These are phyloP conservation scores for Clamator glandarius DNA, from an alignment of 2,797 vertebrate genomes.

Conservation along the genomic window DNA sequence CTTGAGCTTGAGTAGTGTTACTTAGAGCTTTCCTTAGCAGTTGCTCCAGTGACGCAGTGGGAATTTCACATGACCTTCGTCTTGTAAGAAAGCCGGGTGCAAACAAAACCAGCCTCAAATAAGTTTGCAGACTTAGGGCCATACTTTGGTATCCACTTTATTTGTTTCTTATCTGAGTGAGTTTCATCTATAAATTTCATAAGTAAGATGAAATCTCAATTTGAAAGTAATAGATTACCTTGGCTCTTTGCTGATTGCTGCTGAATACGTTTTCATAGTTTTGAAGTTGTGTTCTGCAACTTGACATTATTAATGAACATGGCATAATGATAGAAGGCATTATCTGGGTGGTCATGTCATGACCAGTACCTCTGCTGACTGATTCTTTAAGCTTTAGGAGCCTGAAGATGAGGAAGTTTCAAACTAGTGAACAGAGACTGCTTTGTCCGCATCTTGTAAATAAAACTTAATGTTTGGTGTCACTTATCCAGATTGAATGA, in stretches of 20 bases:
- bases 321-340: neutral
- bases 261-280: neutral
- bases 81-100: neutral
- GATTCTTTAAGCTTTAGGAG: neutral
- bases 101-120: neutral
- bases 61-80: neutral
- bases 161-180: neutral
- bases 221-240: neutral
- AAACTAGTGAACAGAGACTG: neutral
- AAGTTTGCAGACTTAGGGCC: neutral
- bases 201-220: neutral
- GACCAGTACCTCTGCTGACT: neutral
- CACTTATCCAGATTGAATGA: neutral
- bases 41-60: accelerated
- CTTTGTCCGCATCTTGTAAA: neutral
- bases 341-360: neutral
- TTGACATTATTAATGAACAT: neutral
- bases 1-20: neutral
- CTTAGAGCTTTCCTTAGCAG: neutral
- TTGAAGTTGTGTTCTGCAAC: neutral
- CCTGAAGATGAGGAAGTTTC: neutral
- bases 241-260: neutral
- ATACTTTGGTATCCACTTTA: neutral
- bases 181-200: neutral
- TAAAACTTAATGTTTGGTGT: neutral